phyloP scores from a whole-genome alignment of 64 coral and sea anemone genomes.

The Pocillopora damicornis region DNA sequence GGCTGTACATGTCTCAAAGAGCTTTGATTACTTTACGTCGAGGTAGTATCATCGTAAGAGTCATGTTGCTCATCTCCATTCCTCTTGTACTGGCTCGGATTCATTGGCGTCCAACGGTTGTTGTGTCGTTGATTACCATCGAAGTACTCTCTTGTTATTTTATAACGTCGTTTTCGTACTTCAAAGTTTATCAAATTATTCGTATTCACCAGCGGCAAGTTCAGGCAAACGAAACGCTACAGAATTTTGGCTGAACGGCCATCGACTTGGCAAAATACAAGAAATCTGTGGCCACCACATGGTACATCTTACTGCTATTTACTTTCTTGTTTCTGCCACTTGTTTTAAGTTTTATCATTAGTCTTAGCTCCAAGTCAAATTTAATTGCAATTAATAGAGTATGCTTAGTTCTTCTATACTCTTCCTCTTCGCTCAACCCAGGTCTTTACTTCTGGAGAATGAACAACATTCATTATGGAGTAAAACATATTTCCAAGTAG shows the following conservation, averaged over 20 bases:
- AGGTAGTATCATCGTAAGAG: neutral
- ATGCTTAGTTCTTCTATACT: neutral
- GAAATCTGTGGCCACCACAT: neutral
- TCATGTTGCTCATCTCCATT: neutral
- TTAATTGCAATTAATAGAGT: neutral
- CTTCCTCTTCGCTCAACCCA: neutral
- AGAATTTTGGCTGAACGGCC: neutral
- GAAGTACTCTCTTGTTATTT: neutral
- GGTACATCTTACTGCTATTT: neutral
- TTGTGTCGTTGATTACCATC: neutral
- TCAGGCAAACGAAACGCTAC: neutral
- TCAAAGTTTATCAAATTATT: constrained; percentile 9
- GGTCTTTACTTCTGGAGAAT: constrained; percentile 6
- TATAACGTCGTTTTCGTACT: neutral
- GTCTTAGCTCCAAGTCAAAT: neutral
- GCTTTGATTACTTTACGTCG: neutral
- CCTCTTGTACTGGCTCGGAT: neutral
- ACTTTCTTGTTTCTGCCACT: neutral
- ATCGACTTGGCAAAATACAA: neutral
- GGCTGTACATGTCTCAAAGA: constrained; percentile 3
- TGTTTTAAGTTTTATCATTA: neutral
- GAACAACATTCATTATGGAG: neutral
- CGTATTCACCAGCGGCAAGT: neutral
- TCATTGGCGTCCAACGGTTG: neutral
- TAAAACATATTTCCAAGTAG: neutral